A percentile compares a stretch with the other conserved stretches of the same genome.
phyloP scores from a whole-genome alignment of 2,113 vertebrate species.

The Apaloderma vittatum region DNA sequence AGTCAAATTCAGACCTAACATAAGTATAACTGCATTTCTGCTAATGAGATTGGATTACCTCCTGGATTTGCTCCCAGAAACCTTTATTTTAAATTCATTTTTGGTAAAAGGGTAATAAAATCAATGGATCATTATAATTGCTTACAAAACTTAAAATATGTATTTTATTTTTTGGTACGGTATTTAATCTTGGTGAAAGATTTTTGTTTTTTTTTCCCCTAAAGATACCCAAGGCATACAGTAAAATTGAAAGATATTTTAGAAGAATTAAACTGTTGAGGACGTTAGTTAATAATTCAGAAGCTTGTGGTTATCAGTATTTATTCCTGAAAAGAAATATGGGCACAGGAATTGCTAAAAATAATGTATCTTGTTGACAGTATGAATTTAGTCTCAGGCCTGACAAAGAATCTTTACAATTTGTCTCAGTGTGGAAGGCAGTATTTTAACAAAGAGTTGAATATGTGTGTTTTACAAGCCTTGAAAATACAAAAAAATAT shows the following conservation, averaged over 20 bases:
- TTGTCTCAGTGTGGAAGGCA: slow-evolving; percentile 18
- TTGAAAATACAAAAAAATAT: slow-evolving; percentile 13
- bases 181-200: slow-evolving; percentile 11
- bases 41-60: slow-evolving; percentile 47
- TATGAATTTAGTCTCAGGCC: slow-evolving; percentile 43
- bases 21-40: slow-evolving; percentile 47
- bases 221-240: neutral
- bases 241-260: slow-evolving; percentile 26
- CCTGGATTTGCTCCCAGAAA: slow-evolving; percentile 32
- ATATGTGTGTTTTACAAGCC: neutral
- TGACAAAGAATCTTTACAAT: slow-evolving; percentile 49
- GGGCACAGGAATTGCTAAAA: slow-evolving; percentile 57
- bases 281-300: slow-evolving; percentile 64
- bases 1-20: slow-evolving; percentile 8
- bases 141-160: neutral
- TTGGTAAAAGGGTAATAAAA: slow-evolving; percentile 40
- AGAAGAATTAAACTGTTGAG: slow-evolving; percentile 23
- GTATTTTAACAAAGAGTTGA: slow-evolving; percentile 44
- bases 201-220: neutral
- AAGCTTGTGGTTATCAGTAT: slow-evolving; percentile 40
- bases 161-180: slow-evolving; percentile 5
- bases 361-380: slow-evolving; percentile 47
- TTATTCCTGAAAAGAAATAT: slow-evolving; percentile 56
- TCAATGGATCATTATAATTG: neutral
- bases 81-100: slow-evolving; percentile 37